A percentile compares a stretch with the other conserved stretches of the same genome.
Conservation (phyloP, 2,113 vertebrate genomes). For the Neodon shergylaensis region DNA sequence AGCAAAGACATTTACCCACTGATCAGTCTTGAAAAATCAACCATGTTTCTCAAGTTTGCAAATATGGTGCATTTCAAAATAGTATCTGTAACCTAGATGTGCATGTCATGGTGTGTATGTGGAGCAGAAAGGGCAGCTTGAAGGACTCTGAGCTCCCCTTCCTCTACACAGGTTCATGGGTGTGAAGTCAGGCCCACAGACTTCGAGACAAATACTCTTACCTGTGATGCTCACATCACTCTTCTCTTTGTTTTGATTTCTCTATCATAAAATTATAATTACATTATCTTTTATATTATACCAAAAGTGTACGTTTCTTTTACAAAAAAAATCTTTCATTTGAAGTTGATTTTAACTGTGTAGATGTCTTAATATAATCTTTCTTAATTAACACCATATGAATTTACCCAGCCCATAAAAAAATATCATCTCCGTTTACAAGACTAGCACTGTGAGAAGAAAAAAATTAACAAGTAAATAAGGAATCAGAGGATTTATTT, state of each 20-base stretch:
- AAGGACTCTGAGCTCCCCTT: accelerated
- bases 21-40: not conserved
- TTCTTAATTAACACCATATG: not conserved
- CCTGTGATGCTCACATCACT: no score
- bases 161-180: accelerated
- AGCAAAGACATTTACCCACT: no score
- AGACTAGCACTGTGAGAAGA: not conserved
- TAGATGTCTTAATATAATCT: no score
- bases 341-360: not conserved
- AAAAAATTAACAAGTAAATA: not conserved
- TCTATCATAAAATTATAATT: not conserved
- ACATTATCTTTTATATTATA: not conserved
- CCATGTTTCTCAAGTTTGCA: no score
- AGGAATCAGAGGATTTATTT: not conserved
- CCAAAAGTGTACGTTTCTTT: no score
- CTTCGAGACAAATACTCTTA: not conserved
- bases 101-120: no score
- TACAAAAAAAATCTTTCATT: not conserved
- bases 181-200: not conserved
- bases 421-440: no score
- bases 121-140: no score
- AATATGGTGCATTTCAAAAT: not conserved
- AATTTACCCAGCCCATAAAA: no score
- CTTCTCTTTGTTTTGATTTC: not conserved
- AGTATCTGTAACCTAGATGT: not conserved